A percentile compares a stretch with the other conserved stretches of the same genome.
Evolutionary conservation across 2,888 invertebrate genomes (phyloP).

Genomic region (Melieria picta): DNA sequence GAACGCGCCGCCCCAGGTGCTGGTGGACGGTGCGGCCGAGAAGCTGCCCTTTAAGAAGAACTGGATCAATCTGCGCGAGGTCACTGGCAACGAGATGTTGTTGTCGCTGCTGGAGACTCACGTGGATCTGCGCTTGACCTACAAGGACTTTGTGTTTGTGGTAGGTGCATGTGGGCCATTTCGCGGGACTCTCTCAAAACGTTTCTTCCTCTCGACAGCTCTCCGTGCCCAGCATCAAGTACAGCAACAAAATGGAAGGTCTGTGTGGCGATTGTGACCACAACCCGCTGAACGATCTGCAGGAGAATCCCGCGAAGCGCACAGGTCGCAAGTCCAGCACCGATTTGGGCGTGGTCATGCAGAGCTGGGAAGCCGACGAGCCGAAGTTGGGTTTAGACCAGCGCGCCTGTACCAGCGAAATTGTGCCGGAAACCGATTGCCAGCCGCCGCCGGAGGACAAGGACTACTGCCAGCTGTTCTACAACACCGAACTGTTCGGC

Average conservation of each 20-base stretch:
- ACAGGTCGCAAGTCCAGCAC: constrained; percentile 46
- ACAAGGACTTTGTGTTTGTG: constrained; percentile 68
- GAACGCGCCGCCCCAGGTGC: constrained; percentile 55
- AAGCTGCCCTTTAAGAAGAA: constrained; percentile 69
- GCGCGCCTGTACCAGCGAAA: constrained; percentile 68
- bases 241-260: constrained; percentile 79
- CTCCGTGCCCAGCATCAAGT: constrained; percentile 78
- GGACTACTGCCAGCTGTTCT: constrained; percentile 76
- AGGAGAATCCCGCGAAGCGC: constrained; percentile 67
- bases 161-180: constrained; percentile 49
- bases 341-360: constrained; percentile 65
- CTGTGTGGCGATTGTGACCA: constrained; percentile 82
- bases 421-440: constrained; percentile 67
- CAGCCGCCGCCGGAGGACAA: constrained; percentile 70
- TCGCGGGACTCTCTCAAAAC: not conserved
- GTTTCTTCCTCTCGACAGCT: constrained; percentile 61
- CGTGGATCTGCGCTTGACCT: constrained; percentile 71
- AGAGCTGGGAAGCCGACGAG: constrained; percentile 70
- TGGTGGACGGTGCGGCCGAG: constrained; percentile 63
- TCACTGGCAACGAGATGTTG: constrained; percentile 72
- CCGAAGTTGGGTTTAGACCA: constrained; percentile 67
- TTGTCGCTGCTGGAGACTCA: constrained; percentile 76
- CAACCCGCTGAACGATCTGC: constrained; percentile 70
- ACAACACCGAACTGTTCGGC: constrained; percentile 70
- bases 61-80: constrained; percentile 72